Evolutionary conservation across 2,888 invertebrate genomes (phyloP).

Genomic region (Dynastes maya): DNA sequence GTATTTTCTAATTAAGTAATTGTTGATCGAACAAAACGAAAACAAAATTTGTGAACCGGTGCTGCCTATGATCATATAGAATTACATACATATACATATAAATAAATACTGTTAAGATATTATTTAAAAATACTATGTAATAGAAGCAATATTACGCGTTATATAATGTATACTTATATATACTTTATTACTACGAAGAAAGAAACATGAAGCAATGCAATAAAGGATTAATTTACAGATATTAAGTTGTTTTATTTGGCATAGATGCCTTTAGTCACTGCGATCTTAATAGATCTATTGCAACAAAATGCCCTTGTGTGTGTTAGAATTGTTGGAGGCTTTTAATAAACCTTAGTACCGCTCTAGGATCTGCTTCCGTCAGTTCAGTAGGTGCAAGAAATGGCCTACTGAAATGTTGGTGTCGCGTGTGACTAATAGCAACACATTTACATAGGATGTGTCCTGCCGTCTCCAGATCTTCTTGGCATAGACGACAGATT

Average conservation of each 20-base stretch:
- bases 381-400: no score
- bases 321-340: no score
- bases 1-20: background rate
- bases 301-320: no score
- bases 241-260: background rate
- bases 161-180: constrained; percentile 8
- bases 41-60: constrained; percentile 26
- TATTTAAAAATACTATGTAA: constrained; percentile 8
- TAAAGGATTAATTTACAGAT: constrained; percentile 25
- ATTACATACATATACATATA: background rate
- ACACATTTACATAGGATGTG: no score
- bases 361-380: no score
- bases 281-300: no score
- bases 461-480: no score
- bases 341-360: no score
- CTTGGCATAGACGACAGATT: no score
- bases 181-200: constrained; percentile 4
- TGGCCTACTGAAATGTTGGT: no score
- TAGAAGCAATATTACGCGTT: background rate
- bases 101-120: constrained; percentile 14
- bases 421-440: no score
- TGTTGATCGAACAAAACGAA: background rate
- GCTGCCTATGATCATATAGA: constrained; percentile 16
- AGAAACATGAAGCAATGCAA: constrained; percentile 24
- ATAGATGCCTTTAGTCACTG: no score